Evolutionary conservation across 2,797 vertebrate species (phyloP), one percentile per base, ranked within the genome.

Genomic region (Bradypodion pumilum): DNA sequence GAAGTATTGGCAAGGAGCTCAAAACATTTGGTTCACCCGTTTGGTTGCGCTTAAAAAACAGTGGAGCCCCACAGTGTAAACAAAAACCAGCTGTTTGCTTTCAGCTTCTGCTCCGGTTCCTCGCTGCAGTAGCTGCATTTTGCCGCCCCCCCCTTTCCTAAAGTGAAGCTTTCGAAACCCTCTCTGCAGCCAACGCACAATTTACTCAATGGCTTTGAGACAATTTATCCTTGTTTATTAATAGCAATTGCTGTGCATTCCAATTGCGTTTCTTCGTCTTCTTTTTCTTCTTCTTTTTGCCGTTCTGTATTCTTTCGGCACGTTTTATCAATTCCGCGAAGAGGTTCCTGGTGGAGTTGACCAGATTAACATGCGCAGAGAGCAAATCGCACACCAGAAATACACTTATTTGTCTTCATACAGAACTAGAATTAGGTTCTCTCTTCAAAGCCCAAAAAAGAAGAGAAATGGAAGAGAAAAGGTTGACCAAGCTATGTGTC

Each of bases 21-120:
- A 66, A 62, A 92, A 86, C 78, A 90, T 91, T 92, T 89, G 90
- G 89, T 94, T 96, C 92, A 92, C 87, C 60, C 90, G 93, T 94
- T 96, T 93, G 94, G 93, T 92, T 94, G 96, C 93, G 95, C 95
- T 95, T 95, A 91, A 95, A 94, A 97, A 95, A 94, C 93, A 96
- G 95, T 95, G 94, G 90, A 96, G 93, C 87, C 88, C 83, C 89
- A 91, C 65, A 90, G 94, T 95, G 94, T 96, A 96, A 97, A 96
- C 90, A 97, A 96, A 95, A 97, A 95, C 87, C 95, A 95, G 96
- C 96, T 96, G 96, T 94, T 94, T 91, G 94, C 92, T 91, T 81
- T 83, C 85, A 87, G 86, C 85, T 89, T 40, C 88, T 91, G 87
- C 89, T n/a, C 0, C 79, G 46, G 81, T 74, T 91, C 79, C 87